Conservation (phyloP, 2,797 vertebrate genomes). For the Siniperca scherzeri region DNA sequence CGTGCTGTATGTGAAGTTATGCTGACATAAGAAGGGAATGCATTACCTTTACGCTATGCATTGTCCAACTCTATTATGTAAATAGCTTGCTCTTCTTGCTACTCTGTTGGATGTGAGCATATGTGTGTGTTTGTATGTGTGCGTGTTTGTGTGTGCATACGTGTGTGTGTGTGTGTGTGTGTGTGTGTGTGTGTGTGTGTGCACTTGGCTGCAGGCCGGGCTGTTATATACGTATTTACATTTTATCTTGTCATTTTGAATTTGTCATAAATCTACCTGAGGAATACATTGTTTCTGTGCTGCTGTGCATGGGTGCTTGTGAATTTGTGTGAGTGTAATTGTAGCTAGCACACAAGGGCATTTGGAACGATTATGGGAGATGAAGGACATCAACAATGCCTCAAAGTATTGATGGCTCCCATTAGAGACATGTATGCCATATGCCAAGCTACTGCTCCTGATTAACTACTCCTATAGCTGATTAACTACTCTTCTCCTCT, state of each 20-base stretch:
- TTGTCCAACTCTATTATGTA: conserved; percentile 74
- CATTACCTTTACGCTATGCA: conserved; percentile 61
- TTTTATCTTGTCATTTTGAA: conserved; percentile 66
- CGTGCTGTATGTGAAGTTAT: conserved; percentile 46
- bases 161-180: background rate
- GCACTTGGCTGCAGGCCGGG: conserved; percentile 13
- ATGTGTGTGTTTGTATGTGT: conserved; percentile 19
- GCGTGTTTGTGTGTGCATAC: background rate
- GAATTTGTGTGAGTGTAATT: conserved; percentile 27
- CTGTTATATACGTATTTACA: conserved; percentile 48
- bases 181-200: background rate
- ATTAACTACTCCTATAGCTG: conserved; percentile 39
- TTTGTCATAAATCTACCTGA: conserved; percentile 67
- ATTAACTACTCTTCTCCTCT: conserved; percentile 40
- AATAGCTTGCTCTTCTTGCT: conserved; percentile 45
- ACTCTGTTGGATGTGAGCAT: conserved; percentile 11
- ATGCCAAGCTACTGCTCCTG: conserved; percentile 45
- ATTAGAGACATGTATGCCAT: conserved; percentile 51
- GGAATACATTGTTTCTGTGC: conserved; percentile 33
- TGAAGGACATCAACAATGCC: conserved; percentile 60
- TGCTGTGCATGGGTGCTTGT: conserved; percentile 3
- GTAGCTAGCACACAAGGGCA: conserved; percentile 58
- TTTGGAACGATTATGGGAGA: conserved; percentile 56
- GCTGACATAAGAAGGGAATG: conserved; percentile 64
- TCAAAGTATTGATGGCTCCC: conserved; percentile 58